These are phyloP conservation scores for Yponomeuta evonymella DNA, from an alignment of 2,888 invertebrate genomes.

Conservation along the genomic window DNA sequence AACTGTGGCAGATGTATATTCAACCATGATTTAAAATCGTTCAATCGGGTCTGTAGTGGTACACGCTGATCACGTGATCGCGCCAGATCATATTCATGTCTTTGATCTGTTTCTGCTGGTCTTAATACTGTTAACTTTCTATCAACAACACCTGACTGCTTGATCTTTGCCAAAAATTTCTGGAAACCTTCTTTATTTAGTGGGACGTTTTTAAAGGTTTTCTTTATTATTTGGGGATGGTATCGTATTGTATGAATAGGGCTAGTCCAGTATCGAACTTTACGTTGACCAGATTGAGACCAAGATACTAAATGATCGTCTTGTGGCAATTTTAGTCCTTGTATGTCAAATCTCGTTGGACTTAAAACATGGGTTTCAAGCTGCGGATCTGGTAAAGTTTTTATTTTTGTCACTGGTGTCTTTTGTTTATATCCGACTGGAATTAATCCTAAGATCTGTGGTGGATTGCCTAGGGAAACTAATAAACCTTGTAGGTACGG, in stretches of 20 bases:
- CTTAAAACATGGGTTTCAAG: neutral
- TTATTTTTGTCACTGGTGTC: neutral
- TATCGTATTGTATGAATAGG: neutral
- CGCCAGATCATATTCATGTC: neutral
- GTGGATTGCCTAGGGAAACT: slow-evolving; percentile 36
- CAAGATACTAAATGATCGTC: too few species aligned
- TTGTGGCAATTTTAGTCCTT: too few species aligned
- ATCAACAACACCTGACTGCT: neutral
- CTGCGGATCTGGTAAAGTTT: neutral
- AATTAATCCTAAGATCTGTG: slow-evolving; percentile 44
- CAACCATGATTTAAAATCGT: neutral
- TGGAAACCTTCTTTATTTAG: neutral
- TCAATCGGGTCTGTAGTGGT: neutral
- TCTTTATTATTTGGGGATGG: neutral
- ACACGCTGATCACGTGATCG: neutral
- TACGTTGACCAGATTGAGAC: neutral
- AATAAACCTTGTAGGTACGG: slow-evolving; percentile 43
- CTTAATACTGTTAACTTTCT: neutral
- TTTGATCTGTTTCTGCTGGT: neutral
- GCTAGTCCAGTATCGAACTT: neutral
- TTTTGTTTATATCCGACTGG: slow-evolving; percentile 34
- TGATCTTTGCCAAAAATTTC: neutral
- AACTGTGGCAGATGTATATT: neutral
- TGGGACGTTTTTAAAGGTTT: neutral
- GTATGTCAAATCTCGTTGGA: neutral